A percentile compares a stretch with the other conserved stretches of the same genome.
phyloP scores from a whole-genome alignment of 2,888 invertebrate genomes.

The Oasisia sp. region DNA sequence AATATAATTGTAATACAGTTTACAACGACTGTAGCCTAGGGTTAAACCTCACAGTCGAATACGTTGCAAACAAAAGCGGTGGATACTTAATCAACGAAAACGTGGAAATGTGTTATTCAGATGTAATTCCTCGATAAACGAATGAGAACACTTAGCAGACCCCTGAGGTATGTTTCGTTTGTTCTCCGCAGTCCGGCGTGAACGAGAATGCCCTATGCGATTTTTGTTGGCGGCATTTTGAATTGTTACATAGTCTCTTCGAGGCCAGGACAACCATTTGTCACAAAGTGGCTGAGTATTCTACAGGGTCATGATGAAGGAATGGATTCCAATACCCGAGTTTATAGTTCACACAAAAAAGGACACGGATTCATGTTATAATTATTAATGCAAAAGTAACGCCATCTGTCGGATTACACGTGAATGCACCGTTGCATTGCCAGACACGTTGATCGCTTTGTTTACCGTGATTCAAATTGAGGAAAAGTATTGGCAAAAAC shows the following conservation, averaged over 20 bases:
- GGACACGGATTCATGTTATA: neutral
- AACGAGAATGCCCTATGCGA: neutral
- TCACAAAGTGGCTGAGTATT: neutral
- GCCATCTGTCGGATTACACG: neutral
- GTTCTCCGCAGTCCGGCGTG: neutral
- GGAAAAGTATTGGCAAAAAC: neutral
- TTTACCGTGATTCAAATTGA: neutral
- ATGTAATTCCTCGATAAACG: neutral
- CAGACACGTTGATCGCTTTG: neutral
- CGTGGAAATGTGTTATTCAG: neutral
- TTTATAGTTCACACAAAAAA: no score
- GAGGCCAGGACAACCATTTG: neutral
- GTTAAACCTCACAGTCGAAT: no score
- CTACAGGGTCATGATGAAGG: neutral
- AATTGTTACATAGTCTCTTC: neutral
- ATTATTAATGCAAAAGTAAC: neutral
- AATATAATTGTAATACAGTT: no score
- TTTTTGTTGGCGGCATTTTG: neutral
- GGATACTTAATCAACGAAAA: no score
- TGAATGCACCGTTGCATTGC: neutral
- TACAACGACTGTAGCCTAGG: no score
- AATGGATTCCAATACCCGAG: no score
- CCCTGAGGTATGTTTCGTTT: neutral
- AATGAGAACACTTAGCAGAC: neutral
- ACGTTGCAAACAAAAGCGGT: no score